Conservation (phyloP, 2,888 invertebrate genomes). For the Embidobia sp. region DNA sequence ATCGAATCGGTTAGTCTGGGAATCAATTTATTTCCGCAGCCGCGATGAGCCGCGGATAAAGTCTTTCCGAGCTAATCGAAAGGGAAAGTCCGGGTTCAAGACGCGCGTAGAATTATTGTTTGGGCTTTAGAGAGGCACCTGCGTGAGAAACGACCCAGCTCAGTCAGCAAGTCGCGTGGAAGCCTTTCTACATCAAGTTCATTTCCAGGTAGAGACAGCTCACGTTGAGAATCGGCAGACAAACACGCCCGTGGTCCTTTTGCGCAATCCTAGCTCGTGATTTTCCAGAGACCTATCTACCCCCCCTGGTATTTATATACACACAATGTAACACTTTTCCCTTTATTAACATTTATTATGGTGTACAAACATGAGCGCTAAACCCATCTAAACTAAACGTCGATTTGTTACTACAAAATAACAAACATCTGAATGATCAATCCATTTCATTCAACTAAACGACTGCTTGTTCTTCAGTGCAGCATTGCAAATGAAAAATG, state of each 20-base stretch:
- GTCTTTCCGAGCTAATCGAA: slow-evolving; percentile 51
- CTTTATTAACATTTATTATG: slow-evolving; percentile 39
- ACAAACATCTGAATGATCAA: neutral
- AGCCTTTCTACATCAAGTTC: slow-evolving; percentile 58
- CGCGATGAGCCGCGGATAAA: slow-evolving; percentile 42
- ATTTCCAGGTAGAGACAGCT: slow-evolving; percentile 54
- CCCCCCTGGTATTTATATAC: slow-evolving; percentile 33
- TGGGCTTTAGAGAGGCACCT: slow-evolving; percentile 61
- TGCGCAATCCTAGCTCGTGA: slow-evolving; percentile 63
- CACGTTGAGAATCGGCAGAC: slow-evolving; percentile 57
- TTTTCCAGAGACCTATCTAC: slow-evolving; percentile 54
- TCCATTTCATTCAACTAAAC: slow-evolving; percentile 3
- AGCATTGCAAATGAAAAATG: no score
- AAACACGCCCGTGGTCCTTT: slow-evolving; percentile 65
- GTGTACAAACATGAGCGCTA: neutral
- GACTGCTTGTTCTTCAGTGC: neutral
- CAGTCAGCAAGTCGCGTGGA: slow-evolving; percentile 50
- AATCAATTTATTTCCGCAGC: slow-evolving; percentile 50
- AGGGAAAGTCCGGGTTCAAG: slow-evolving; percentile 52
- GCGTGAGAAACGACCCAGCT: slow-evolving; percentile 59
- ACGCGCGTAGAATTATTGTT: slow-evolving; percentile 52
- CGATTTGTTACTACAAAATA: slow-evolving; percentile 11
- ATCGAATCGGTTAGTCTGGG: slow-evolving; percentile 26
- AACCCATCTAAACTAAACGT: slow-evolving; percentile 1
- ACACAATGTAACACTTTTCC: slow-evolving; percentile 28